Evolutionary conservation across 1,140 invertebrate genomes (phyloP).

Genomic region (Melanaphis sacchari): DNA sequence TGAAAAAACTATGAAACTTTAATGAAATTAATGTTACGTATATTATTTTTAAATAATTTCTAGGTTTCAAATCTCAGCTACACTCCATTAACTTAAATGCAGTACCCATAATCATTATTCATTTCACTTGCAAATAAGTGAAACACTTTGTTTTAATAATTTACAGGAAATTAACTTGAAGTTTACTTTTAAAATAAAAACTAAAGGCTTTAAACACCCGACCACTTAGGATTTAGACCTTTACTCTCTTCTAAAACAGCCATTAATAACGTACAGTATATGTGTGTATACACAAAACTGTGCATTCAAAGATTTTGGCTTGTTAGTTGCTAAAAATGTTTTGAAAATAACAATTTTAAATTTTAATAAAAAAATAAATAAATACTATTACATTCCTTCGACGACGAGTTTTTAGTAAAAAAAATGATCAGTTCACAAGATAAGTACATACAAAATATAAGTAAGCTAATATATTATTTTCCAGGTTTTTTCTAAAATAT

Average conservation of each 20-base stretch:
- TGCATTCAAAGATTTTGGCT: not conserved
- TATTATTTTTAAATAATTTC: not conserved
- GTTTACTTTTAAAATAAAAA: conserved; percentile 19
- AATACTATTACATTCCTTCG: too few species aligned
- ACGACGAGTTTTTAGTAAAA: too few species aligned
- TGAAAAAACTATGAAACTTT: not conserved
- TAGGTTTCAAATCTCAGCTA: not conserved
- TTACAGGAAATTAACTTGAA: not conserved
- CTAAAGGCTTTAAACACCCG: not conserved
- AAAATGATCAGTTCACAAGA: too few species aligned
- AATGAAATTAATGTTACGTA: not conserved
- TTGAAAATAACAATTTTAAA: not conserved
- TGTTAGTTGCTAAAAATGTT: not conserved
- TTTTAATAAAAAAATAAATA: not conserved
- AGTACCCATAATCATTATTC: not conserved
- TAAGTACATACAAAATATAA: too few species aligned
- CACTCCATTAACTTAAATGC: not conserved
- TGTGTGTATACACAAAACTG: not conserved
- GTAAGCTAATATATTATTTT: too few species aligned
- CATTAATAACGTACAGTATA: not conserved
- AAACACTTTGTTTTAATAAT: conserved; percentile 21
- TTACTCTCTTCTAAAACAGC: not conserved
- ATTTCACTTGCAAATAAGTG: not conserved
- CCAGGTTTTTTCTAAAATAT: too few species aligned
- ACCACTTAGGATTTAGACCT: not conserved